Base-by-base conservation (phyloP, 1,140 invertebrate species). In the Pachypsylla venusta region DNA sequence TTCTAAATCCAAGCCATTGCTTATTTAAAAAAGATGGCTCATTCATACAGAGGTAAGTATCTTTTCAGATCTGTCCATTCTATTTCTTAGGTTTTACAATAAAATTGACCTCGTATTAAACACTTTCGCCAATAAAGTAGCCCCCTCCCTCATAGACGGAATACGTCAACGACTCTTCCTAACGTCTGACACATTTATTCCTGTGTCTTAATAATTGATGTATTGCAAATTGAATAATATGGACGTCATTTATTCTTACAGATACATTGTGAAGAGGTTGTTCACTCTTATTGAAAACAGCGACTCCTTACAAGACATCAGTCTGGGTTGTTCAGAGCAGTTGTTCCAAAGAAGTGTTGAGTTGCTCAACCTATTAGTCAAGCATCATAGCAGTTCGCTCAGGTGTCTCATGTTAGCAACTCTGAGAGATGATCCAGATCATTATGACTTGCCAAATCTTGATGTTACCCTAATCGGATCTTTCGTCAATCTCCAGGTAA, bases 401-500 rank as follows among this genome's bases (percentile, higher is more conserved):
- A 72, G 73, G 57, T 72, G 74, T 55, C 70, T 82, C 1, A 74
- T 78, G 64, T 69, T 87, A 58, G 81, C 83, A 56, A 85, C 82
- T 58, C 78, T 88, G 2, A 87, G 85, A 68, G 82, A 84, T 69
- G 81, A 86, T 71, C 81, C 83, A 42, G 78, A 80, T 62, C 75
- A 79, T 62, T 85, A 85, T 70, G 73, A 78, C 24, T 75, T 81
- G 57, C 70, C 77, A 27, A 74, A 78, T 63, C 30, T 35, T 35
- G 30, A 35, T n/a, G 30, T 35, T 7, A 10, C 30, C 7, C 30
- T 35, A 7, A 35, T 35, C n/a, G 30, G 30, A 35, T 35, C 30
- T n/a, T 35, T 35, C n/a, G 30, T 35, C 30, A 35, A 35, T n/a
- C 30, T 35, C 7, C 30, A 35, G 30, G 30, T 35, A 35, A 35